A percentile compares a stretch with the other conserved stretches of the same genome.
Conservation (phyloP, 2,113 vertebrate species). For the Onychostruthus taczanowskii region DNA sequence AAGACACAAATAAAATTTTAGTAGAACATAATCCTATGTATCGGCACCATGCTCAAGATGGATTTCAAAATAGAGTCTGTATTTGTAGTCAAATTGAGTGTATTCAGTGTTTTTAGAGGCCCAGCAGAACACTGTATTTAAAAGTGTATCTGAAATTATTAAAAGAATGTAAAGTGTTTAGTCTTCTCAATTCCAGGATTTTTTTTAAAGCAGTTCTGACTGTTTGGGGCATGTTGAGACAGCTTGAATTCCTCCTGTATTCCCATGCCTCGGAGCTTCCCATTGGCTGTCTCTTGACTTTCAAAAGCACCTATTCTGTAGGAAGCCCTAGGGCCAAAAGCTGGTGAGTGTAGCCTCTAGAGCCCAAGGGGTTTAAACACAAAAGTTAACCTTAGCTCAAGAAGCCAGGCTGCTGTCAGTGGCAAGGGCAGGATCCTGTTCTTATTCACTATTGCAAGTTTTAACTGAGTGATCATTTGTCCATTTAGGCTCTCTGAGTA, state of each 20-base stretch:
- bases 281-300: slow-evolving; percentile 12
- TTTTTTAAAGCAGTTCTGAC: slow-evolving; percentile 5
- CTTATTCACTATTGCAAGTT: neutral
- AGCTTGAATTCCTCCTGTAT: slow-evolving; percentile 37
- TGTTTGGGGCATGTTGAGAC: slow-evolving; percentile 39
- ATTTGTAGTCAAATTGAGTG: neutral
- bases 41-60: neutral
- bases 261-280: slow-evolving; percentile 1
- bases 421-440: neutral
- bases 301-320: neutral
- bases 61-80: neutral
- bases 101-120: neutral
- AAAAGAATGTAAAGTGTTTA: slow-evolving; percentile 27
- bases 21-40: neutral
- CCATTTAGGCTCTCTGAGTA: neutral
- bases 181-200: neutral
- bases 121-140: neutral
- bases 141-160: slow-evolving; percentile 19
- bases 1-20: neutral
- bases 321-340: slow-evolving; percentile 14
- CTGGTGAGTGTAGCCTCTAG: neutral
- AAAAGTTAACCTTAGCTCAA: neutral
- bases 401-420: neutral
- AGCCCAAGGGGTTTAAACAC: neutral
- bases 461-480: neutral